Evolutionary conservation across 2,113 vertebrate genomes (phyloP), one percentile per base, ranked within the genome.

Genomic region (Sinocyclocheilus maitianheensis): DNA sequence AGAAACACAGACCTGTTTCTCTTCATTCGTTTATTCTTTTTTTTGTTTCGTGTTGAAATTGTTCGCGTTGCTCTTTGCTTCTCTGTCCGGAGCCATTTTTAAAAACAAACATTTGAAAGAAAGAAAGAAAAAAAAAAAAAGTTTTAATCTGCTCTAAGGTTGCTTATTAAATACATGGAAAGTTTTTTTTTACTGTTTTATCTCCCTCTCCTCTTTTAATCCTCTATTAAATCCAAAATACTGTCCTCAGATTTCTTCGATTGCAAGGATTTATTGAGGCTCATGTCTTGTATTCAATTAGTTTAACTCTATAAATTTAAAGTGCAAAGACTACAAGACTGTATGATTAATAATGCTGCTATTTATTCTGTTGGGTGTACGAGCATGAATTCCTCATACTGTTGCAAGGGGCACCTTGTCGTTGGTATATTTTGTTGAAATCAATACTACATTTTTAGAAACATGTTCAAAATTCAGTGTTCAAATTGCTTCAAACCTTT

Each of bases 161-260:
- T 94, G 92, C 92, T 93, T 93, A 95, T 95, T 95, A 95, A 95
- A 95, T 93, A 91, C 88, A 92, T 92, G 93, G 86, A 94, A 93
- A 92, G 90, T 75, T 91, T 85, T 84, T 84, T 97, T 96, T 96
- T 96, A 95, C 95, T 90, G 96, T 96, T 84, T 88, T 95, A 95
- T 94, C 92, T 67, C 94, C 34, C 81, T 86, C n/a, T 30, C 48
- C 48, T 46, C 86, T 88, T 88, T 87, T 90, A 81, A 24, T 51
- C 34, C 55, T 75, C 72, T 63, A 40, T 40, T 74, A 58, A 84
- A 60, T 9, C 22, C 51, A 55, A 55, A 51, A 53, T 34, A 53
- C 18, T 77, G 76, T 53, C 24, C 16, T 30, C 51, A 51, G 12
- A 48, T 51, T 51, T 51, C 20, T 77, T 53, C 26, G 74, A 53